phyloP scores from a whole-genome alignment of 2,797 vertebrate species.

The Hydrolagus colliei region DNA sequence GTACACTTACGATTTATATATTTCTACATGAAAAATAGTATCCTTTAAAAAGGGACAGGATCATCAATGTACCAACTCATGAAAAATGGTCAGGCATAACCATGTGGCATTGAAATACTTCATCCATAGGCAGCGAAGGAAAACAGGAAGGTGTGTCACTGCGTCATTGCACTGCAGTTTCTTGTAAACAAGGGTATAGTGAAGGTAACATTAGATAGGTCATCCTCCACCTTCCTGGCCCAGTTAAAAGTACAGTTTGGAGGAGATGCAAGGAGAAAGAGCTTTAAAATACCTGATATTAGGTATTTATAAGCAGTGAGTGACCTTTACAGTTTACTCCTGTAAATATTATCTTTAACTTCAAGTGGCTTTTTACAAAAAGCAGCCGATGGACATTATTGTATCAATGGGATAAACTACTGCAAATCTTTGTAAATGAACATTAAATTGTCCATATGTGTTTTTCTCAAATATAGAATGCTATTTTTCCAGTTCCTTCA shows the following conservation, averaged over 20 bases:
- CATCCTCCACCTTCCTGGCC: not conserved
- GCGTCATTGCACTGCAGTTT: not conserved
- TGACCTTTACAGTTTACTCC: not conserved
- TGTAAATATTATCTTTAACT: not conserved
- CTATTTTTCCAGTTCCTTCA: not conserved
- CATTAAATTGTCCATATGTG: conserved; percentile 6
- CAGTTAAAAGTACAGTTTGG: not conserved
- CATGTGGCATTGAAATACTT: not conserved
- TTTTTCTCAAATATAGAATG: not conserved
- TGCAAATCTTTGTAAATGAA: conserved; percentile 22
- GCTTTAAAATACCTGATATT: too few relatives aligned
- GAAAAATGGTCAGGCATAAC: not conserved
- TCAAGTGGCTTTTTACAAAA: conserved; percentile 3
- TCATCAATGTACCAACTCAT: not conserved
- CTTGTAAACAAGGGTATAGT: not conserved
- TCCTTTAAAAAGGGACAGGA: not conserved
- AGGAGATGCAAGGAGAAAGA: not conserved
- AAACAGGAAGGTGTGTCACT: too few relatives aligned
- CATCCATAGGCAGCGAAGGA: not conserved
- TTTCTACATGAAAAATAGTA: not conserved
- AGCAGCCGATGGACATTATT: not conserved
- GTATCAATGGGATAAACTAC: not conserved
- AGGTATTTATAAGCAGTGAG: not conserved
- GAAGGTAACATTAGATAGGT: not conserved
- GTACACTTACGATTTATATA: conserved; percentile 1